Conservation (phyloP, 2,797 vertebrate species). For the Rhadinocentrus ornatus region DNA sequence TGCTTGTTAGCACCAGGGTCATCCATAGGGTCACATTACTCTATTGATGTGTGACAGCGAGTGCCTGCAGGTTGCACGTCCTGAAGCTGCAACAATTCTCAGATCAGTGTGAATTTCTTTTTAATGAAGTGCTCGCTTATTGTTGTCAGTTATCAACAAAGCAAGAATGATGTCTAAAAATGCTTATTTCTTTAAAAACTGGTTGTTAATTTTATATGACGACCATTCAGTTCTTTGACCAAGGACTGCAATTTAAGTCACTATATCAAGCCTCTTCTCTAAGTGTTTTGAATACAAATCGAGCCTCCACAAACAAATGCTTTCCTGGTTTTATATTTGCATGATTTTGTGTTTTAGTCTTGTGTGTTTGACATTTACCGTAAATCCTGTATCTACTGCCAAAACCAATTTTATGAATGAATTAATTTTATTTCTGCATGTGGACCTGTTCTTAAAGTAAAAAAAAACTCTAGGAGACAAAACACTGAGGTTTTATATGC, state of each 20-base stretch:
- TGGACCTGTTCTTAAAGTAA: neutral
- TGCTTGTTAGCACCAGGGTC: constrained; percentile 59
- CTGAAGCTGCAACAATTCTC: neutral
- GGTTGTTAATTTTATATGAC: neutral
- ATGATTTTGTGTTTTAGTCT: neutral
- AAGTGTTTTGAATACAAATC: neutral
- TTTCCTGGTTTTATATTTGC: neutral
- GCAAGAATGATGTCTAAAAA: neutral
- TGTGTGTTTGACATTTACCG: neutral
- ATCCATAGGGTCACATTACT: constrained; percentile 12
- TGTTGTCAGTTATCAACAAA: neutral
- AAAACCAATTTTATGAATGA: neutral
- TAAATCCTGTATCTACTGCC: neutral
- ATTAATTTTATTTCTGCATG: neutral
- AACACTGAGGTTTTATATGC: constrained; percentile 11
- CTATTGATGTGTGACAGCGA: constrained; percentile 9
- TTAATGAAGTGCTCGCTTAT: neutral
- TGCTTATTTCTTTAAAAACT: neutral
- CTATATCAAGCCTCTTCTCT: neutral
- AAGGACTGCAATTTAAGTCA: neutral
- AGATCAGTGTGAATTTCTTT: neutral
- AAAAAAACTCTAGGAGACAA: constrained; percentile 13
- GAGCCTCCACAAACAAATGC: neutral
- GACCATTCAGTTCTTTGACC: neutral
- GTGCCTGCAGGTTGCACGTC: neutral